Base-by-base conservation (phyloP, 2,113 vertebrate species). In the Sylvietta virens region DNA sequence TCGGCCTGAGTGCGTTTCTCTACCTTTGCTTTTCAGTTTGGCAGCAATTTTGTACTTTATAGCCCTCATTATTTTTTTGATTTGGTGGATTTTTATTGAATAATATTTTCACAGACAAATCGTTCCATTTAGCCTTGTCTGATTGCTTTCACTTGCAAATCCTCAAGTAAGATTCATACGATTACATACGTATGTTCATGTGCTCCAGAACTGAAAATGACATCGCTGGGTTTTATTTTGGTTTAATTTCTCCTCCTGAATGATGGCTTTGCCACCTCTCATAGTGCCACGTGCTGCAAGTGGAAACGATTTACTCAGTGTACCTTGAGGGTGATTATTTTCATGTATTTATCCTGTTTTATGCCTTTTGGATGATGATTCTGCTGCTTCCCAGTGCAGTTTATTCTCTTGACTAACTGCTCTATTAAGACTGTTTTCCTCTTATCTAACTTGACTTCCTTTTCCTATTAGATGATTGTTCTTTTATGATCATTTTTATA, bases 341-440 rank as follows among this genome's bases (percentile, higher is more conserved):
- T 78, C 14, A 5, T n/a, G 33, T 71, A 26, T 91, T 94, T 84
- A 50, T 87, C 70, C 58, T 2, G 1, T 74, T 95, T 94, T 93
- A 85, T 80, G 67, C 44, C 50, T 6, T 7, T 6, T 5, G 6
- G 60, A 79, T 95, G 71, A 73, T 81, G 70, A 77, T 93, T 93
- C 61, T 70, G 39, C 48, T 64, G 47, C 61, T 93, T 95, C 65
- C 58, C 51, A 48, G 39, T 57, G 82, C 65, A 47, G 69, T 93
- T 97, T 86, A 82, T 94, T 94, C 60, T 70, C 4, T 44, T 92
- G 64, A 95, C 91, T 95, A 92, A 87, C 93, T 95, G 69, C 82
- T 92, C 92, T 93, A 47, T 96, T 97, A 95, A 67, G 73, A 86
- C 54, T 87, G 15, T 90, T 90, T 93, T 94, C 64, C 28, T 79